Conservation (phyloP, 30 jellyfish, hydroid and myxozoan genomes). For the Aurelia aurita region DNA sequence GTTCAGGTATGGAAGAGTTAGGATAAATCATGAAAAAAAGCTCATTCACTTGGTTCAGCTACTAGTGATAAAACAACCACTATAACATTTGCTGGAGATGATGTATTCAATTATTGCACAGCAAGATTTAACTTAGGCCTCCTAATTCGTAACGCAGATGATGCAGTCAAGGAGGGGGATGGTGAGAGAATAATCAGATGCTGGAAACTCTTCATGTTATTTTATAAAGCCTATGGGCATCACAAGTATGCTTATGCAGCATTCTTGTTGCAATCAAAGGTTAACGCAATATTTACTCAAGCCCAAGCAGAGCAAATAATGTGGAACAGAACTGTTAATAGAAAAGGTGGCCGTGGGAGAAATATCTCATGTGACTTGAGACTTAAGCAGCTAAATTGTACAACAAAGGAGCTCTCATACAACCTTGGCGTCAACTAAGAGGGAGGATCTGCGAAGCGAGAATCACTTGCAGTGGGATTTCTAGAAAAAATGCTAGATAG, state of each 20-base stretch:
- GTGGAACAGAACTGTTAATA: neutral
- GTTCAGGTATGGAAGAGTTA: constrained; percentile 21
- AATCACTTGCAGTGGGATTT: constrained; percentile 3
- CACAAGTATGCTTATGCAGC: constrained; percentile 8
- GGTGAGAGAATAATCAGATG: neutral
- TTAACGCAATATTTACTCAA: neutral
- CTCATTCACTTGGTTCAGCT: constrained; percentile 8
- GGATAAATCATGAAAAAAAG: constrained; percentile 30
- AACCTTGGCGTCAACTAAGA: constrained; percentile 11
- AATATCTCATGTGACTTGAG: constrained; percentile 33
- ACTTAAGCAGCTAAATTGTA: neutral
- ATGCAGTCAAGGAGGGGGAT: constrained; percentile 13
- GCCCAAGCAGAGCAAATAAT: constrained; percentile 15
- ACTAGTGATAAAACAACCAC: neutral
- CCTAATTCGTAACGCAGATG: neutral
- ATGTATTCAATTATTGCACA: neutral
- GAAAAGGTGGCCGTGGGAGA: neutral
- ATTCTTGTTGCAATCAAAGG: constrained; percentile 6
- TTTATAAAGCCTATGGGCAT: neutral
- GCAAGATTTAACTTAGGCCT: neutral
- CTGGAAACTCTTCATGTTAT: constrained; percentile 14
- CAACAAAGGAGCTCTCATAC: constrained; percentile 21
- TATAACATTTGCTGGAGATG: neutral
- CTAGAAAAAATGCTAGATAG: too few species aligned
- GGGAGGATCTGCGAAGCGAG: constrained; percentile 14